Base-by-base conservation (phyloP, 2,113 vertebrate species). In the Sturnus vulgaris region DNA sequence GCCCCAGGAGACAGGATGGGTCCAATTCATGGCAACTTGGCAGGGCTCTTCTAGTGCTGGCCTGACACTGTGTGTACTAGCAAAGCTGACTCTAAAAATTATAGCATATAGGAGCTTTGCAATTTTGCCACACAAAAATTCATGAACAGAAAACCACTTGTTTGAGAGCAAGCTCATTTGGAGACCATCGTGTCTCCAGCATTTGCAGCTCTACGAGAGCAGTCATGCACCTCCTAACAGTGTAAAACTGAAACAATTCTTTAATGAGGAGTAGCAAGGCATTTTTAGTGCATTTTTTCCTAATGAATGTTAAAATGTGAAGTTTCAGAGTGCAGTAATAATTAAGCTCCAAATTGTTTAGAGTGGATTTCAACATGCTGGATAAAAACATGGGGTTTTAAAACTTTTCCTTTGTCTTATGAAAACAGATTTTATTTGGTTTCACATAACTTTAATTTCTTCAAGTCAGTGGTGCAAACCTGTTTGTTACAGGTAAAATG, bases 181-280 rank as follows among this genome's bases (percentile, higher is more conserved):
- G 35, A 83, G 68, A 55, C 25, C 8, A 11, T 20, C 0, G 0
- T 15, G 8, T 53, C 47, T 75, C 15, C 47, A 64, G 33, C 0
- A 0, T 68, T 76, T 6, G 7, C 42, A 71, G 57, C n/a, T 82
- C 39, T n/a, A 28, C 64, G 5, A 56, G 4, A 55, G 64, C 24
- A 65, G n/a, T 44, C 31, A 5, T 12, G 25, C 6, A 85, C 15
- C 24, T 70, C 42, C 23, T 82, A 57, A 28, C 2, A 9, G 19
- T 21, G 9, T 64, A 60, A 80, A 90, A 52, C 11, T 10, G 47
- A 76, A 88, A 53, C 11, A 59, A 28, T 31, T 55, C 28, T 37
- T 86, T 66, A n/a, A 25, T 39, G 44, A 59, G 28, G 22, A 17
- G 2, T 15, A 37, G 12, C 8, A 66, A 46, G 33, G 18, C 5